Evolutionary conservation across 2,797 vertebrate species (phyloP).

Genomic region (Taeniopygia guttata): DNA sequence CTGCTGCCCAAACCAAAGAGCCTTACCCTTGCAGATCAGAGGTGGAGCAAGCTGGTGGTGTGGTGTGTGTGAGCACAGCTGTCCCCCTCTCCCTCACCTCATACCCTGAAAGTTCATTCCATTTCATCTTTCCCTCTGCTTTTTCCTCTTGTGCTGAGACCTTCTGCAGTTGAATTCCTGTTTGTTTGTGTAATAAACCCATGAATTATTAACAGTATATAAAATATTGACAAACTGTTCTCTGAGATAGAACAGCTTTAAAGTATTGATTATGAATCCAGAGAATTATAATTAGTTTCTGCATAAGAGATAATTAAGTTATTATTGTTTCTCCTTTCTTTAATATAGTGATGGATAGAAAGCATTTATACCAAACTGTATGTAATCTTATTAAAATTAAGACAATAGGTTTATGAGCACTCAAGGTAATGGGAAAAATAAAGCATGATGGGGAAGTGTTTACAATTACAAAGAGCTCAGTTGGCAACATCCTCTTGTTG

Average conservation of each 20-base stretch:
- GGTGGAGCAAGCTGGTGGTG: not conserved
- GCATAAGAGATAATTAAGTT: conserved; percentile 56
- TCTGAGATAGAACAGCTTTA: conserved; percentile 28
- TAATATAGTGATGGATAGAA: conserved; percentile 48
- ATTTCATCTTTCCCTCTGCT: not conserved
- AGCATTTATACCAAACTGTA: conserved; percentile 27
- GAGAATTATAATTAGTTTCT: conserved; percentile 60
- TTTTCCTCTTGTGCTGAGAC: not conserved
- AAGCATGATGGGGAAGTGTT: not conserved
- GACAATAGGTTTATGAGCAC: conserved; percentile 11
- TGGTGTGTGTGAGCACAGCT: not conserved
- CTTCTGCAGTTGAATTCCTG: conserved; percentile 8
- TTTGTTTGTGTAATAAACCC: conserved; percentile 49
- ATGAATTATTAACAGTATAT: conserved; percentile 60
- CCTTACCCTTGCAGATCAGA: not conserved
- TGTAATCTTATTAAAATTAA: conserved; percentile 49
- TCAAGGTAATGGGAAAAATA: conserved; percentile 22
- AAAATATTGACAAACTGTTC: conserved; percentile 63
- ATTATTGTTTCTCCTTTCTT: conserved; percentile 55
- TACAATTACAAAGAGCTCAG: not conserved
- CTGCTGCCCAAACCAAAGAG: not conserved
- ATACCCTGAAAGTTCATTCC: not conserved
- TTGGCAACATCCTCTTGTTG: not conserved
- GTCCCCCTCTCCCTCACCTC: not conserved
- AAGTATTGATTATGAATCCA: conserved; percentile 57